These are phyloP conservation scores for Trissolcus japonicus DNA, from an alignment of 2,888 invertebrate genomes.

Conservation along the genomic window DNA sequence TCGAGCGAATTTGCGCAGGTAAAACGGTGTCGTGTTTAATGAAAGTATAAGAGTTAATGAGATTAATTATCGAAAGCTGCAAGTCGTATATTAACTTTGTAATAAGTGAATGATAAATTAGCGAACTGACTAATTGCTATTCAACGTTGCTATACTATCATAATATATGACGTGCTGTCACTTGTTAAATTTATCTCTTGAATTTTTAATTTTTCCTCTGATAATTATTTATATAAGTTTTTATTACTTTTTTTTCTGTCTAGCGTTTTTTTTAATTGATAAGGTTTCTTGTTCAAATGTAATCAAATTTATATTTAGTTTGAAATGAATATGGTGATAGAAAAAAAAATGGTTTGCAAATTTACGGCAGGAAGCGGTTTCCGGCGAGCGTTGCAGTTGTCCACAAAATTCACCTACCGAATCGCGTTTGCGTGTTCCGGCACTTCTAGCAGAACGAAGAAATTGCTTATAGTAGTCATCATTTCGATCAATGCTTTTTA, in stretches of 20 bases:
- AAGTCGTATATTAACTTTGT: conserved; percentile 16
- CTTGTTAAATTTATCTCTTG: conserved; percentile 6
- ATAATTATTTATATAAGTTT: not conserved
- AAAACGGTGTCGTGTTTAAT: conserved; percentile 3
- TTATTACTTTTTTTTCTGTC: not conserved
- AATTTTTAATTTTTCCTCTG: not conserved
- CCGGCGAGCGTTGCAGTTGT: conserved; percentile 51
- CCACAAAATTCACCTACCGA: conserved; percentile 43
- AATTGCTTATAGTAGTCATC: conserved; percentile 39
- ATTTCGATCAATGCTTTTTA: conserved; percentile 26
- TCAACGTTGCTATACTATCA: conserved; percentile 23
- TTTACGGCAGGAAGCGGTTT: conserved; percentile 52
- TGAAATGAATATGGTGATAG: conserved; percentile 20
- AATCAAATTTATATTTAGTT: not conserved
- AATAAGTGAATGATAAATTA: conserved; percentile 30
- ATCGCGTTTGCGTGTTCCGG: conserved; percentile 35
- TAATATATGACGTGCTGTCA: conserved; percentile 10
- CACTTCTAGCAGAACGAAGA: conserved; percentile 40
- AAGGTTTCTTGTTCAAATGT: not conserved
- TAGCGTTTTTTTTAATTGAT: too few relatives aligned
- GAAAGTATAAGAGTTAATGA: conserved; percentile 21
- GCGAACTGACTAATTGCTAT: conserved; percentile 19
- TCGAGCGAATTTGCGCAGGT: conserved; percentile 1
- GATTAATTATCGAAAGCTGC: conserved; percentile 17
- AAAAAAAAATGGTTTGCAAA: conserved; percentile 22